Evolutionary conservation across 2,797 vertebrate genomes (phyloP).

Genomic region (Ptychobarbus kaznakovi): DNA sequence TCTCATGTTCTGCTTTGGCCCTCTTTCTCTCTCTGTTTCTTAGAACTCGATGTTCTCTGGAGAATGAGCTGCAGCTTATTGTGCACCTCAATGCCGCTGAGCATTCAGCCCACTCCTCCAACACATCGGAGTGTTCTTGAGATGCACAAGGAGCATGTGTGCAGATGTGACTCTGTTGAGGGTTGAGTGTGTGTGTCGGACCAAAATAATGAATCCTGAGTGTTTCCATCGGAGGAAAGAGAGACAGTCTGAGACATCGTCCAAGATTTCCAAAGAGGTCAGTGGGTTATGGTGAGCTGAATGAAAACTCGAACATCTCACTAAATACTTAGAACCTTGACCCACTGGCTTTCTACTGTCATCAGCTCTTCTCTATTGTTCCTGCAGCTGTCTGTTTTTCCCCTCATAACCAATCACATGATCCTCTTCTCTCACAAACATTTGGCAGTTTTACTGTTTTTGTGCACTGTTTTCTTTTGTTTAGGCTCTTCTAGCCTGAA

Average conservation of each 20-base stretch:
- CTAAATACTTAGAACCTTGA: constrained; percentile 6
- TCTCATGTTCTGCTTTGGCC: constrained; percentile 29
- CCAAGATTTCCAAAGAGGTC: constrained; percentile 9
- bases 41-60: constrained; percentile 41
- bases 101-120: constrained; percentile 44
- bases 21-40: background rate
- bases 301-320: constrained; percentile 14
- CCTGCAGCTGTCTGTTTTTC: background rate
- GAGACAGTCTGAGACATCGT: constrained; percentile 14
- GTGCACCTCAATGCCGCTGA: constrained; percentile 48
- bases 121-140: constrained; percentile 42
- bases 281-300: background rate
- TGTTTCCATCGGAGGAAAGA: constrained; percentile 5
- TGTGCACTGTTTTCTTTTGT: background rate
- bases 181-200: constrained; percentile 18
- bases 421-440: background rate
- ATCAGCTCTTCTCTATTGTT: background rate
- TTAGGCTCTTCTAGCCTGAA: background rate
- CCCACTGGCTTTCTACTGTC: constrained; percentile 26
- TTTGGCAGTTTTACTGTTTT: background rate
- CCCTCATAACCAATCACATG: background rate
- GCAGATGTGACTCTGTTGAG: constrained; percentile 33
- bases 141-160: constrained; percentile 33
- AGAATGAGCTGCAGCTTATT: constrained; percentile 43
- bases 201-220: background rate